Evolutionary conservation across 2,888 invertebrate species (phyloP).

Genomic region (Arctia plantaginis): DNA sequence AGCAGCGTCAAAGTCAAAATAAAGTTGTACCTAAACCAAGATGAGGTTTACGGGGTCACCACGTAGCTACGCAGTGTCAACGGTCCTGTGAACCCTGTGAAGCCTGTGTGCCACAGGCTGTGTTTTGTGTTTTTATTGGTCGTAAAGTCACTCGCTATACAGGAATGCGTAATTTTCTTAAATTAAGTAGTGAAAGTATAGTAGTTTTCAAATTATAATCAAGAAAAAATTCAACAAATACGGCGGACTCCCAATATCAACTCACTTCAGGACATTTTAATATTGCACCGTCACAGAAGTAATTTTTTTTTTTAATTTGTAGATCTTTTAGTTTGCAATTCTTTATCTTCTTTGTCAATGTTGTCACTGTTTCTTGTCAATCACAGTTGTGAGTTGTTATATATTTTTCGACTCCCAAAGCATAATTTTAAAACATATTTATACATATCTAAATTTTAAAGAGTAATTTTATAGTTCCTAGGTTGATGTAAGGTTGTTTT

Average conservation of each 20-base stretch:
- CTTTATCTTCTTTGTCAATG: too few relatives aligned
- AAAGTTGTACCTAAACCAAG: neutral
- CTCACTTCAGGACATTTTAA: neutral
- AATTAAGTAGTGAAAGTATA: neutral
- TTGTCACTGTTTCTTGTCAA: neutral
- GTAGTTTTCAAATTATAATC: neutral
- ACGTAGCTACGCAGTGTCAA: neutral
- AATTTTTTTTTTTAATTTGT: neutral
- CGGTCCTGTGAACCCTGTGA: neutral
- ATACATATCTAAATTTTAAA: too few relatives aligned
- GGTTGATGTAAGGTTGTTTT: too few relatives aligned
- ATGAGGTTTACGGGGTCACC: neutral
- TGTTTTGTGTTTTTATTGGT: too few relatives aligned
- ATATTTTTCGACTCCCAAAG: too few relatives aligned
- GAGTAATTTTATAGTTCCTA: too few relatives aligned
- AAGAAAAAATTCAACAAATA: neutral
- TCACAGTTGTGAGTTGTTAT: neutral
- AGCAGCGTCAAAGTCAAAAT: too few relatives aligned
- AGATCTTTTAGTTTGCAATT: neutral
- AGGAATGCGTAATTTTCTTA: neutral
- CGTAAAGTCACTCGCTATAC: neutral
- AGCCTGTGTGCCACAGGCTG: too few relatives aligned
- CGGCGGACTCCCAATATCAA: neutral
- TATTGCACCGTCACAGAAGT: neutral
- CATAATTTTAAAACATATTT: too few relatives aligned